phyloP scores from a whole-genome alignment of 2,797 vertebrate species.

The Galagoides demidoff region DNA sequence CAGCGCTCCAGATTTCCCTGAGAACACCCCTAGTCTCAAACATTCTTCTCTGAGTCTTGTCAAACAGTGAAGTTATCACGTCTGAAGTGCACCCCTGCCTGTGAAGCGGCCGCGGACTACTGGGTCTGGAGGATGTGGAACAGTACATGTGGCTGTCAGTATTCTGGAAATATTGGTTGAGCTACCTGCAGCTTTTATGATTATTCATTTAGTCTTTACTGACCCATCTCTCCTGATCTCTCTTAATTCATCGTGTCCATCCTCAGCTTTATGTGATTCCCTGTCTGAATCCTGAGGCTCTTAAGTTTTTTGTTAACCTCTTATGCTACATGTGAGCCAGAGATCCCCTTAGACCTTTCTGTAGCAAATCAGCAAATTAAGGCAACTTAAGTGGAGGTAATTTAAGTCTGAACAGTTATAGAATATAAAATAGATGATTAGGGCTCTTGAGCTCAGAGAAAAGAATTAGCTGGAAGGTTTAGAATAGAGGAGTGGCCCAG shows the following conservation, averaged over 20 bases:
- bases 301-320: constrained; percentile 46
- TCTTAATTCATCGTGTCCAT: not conserved
- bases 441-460: constrained; percentile 25
- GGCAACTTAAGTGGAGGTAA: constrained; percentile 19
- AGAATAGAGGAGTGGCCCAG: not conserved
- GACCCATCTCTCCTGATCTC: not conserved
- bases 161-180: not conserved
- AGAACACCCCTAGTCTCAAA: not conserved
- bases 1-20: not conserved
- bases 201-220: not conserved
- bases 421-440: constrained; percentile 69
- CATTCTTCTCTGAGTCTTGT: not conserved
- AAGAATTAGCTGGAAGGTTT: constrained; percentile 43
- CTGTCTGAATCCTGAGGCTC: not conserved
- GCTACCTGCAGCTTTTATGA: constrained; percentile 2
- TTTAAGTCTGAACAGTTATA: constrained; percentile 32
- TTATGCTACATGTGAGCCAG: not conserved
- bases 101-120: accelerated
- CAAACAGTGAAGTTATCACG: not conserved
- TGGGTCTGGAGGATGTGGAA: not conserved
- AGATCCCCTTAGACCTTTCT: constrained; percentile 51
- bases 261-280: not conserved
- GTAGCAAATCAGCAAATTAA: constrained; percentile 53
- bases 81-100: not conserved
- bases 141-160: not conserved